These are phyloP conservation scores for Laticauda laticaudata DNA, from an alignment of 2,113 vertebrate genomes.

Conservation along the genomic window DNA sequence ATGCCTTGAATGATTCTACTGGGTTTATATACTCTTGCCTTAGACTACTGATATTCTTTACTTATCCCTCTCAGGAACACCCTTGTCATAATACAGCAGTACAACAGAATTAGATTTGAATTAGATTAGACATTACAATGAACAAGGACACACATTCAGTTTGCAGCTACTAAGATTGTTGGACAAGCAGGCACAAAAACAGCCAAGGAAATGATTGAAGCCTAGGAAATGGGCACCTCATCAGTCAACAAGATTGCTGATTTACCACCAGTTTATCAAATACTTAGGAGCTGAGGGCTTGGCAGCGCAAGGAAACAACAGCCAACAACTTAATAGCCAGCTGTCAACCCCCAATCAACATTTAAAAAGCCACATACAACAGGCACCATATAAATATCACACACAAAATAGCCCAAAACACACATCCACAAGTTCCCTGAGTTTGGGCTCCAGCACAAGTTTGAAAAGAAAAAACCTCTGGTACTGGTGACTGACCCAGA, in stretches of 20 bases:
- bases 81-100: neutral
- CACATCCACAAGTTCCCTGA: neutral
- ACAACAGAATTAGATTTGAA: neutral
- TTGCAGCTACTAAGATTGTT: neutral
- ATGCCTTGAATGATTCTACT: neutral
- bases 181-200: neutral
- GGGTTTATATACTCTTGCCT: neutral
- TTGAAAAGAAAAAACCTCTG: neutral
- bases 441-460: neutral
- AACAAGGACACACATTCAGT: neutral
- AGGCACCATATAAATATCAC: neutral
- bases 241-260: too few species aligned
- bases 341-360: neutral
- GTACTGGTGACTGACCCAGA: neutral
- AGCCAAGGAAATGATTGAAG: neutral
- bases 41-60: neutral
- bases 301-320: neutral
- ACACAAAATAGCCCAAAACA: neutral
- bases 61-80: neutral
- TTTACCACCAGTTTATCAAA: neutral
- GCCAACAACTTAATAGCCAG: neutral
- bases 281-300: neutral
- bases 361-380: neutral
- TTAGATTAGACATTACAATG: neutral
- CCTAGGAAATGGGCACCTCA: too few species aligned